Conservation (phyloP, 2,113 vertebrate species). For the Hippopotamus amphibius region DNA sequence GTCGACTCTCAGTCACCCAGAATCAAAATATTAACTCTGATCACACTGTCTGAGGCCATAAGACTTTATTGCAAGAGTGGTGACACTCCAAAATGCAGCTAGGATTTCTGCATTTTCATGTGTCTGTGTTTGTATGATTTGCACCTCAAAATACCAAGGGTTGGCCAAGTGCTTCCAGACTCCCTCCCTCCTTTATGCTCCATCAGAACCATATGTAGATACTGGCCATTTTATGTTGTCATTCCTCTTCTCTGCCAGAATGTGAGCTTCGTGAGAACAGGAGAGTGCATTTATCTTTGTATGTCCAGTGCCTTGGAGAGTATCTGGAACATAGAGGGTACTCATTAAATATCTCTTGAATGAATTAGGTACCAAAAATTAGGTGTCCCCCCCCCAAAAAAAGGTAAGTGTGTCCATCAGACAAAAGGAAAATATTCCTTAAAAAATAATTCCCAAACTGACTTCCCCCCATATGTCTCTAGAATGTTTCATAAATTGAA, state of each 20-base stretch:
- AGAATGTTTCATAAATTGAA: background rate
- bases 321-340: background rate
- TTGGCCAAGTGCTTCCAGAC: conserved; percentile 1
- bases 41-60: background rate
- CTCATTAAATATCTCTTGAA: background rate
- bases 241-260: background rate
- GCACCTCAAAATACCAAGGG: background rate
- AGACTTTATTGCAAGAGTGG: background rate
- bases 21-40: conserved; percentile 38
- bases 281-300: background rate
- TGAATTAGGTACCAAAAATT: conserved; percentile 30
- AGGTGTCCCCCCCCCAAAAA: background rate
- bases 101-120: background rate
- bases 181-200: background rate
- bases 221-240: background rate
- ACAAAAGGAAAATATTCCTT: background rate
- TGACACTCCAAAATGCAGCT: conserved; percentile 38
- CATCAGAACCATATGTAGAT: background rate
- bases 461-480: background rate
- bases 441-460: background rate
- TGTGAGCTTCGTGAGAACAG: background rate
- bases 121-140: background rate
- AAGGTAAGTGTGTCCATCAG: background rate
- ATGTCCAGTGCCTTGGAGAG: background rate
- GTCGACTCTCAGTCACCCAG: conserved; percentile 28